Conservation (phyloP, 2,113 vertebrate genomes). For the Heterochromis multidens region DNA sequence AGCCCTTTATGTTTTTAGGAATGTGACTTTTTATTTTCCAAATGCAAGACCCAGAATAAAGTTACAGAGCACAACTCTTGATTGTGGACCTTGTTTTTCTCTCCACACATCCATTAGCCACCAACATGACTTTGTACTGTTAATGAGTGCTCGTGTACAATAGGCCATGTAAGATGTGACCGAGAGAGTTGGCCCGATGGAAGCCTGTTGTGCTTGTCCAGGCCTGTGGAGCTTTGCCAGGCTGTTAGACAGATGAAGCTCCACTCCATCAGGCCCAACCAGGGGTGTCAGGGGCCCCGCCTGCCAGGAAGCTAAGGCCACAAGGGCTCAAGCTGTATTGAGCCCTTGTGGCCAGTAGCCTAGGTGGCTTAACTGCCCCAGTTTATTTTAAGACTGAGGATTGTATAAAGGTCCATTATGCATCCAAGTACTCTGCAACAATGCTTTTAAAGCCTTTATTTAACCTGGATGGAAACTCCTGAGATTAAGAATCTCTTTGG, state of each 20-base stretch:
- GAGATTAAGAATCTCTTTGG: neutral
- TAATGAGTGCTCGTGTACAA: constrained; percentile 71
- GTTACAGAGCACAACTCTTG: constrained; percentile 22
- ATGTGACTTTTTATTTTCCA: constrained; percentile 19
- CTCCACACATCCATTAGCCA: constrained; percentile 38
- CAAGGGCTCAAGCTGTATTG: constrained; percentile 55
- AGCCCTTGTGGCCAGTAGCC: constrained; percentile 32
- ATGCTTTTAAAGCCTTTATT: neutral
- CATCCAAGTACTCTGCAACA: neutral
- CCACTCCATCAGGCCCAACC: constrained; percentile 77
- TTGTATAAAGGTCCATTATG: neutral
- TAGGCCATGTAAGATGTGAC: constrained; percentile 56
- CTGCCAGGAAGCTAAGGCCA: constrained; percentile 29
- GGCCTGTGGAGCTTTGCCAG: constrained; percentile 73
- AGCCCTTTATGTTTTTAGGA: constrained; percentile 9
- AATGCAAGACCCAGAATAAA: constrained; percentile 47
- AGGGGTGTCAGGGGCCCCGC: constrained; percentile 63
- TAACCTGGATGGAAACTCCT: neutral
- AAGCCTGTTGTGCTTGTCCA: constrained; percentile 61
- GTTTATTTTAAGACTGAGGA: constrained; percentile 23
- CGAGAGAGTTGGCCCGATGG: constrained; percentile 50
- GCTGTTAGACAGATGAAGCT: constrained; percentile 80
- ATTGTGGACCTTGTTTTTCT: constrained; percentile 42
- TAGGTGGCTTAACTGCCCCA: constrained; percentile 26
- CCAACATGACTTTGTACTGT: constrained; percentile 57